phyloP scores from a whole-genome alignment of 2,113 vertebrate species.

The Mirounga angustirostris region DNA sequence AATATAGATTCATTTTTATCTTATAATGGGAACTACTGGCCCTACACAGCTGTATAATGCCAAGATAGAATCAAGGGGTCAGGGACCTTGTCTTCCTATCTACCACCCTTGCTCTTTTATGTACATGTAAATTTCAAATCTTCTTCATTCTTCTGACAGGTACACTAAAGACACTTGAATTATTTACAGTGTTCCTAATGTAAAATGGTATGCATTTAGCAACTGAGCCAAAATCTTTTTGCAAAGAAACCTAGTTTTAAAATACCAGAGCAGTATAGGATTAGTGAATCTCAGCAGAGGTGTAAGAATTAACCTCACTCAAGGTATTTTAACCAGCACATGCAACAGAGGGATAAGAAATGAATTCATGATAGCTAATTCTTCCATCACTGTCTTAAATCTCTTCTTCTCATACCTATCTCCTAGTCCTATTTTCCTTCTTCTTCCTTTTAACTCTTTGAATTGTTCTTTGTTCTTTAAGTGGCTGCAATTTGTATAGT shows the following conservation, averaged over 20 bases:
- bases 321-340: constrained; percentile 57
- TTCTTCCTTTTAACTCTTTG: neutral
- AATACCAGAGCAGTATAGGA: constrained; percentile 54
- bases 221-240: constrained; percentile 59
- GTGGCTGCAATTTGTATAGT: neutral
- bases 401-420: neutral
- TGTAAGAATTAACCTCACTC: constrained; percentile 70
- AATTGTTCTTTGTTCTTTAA: neutral
- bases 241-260: constrained; percentile 66
- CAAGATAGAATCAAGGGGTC: constrained; percentile 68
- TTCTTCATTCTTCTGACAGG: constrained; percentile 63
- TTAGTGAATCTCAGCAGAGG: constrained; percentile 70
- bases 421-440: neutral
- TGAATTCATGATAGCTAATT: constrained; percentile 66
- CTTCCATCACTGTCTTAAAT: constrained; percentile 57
- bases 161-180: constrained; percentile 64
- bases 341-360: constrained; percentile 68
- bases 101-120: constrained; percentile 46
- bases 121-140: constrained; percentile 49
- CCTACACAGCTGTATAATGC: constrained; percentile 70
- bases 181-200: constrained; percentile 58
- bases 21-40: constrained; percentile 86
- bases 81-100: constrained; percentile 54
- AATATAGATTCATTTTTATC: constrained; percentile 86
- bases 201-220: constrained; percentile 51